Evolutionary conservation across 2,113 vertebrate genomes (phyloP), one percentile per base, ranked within the genome.

Genomic region (Silurus asotus): DNA sequence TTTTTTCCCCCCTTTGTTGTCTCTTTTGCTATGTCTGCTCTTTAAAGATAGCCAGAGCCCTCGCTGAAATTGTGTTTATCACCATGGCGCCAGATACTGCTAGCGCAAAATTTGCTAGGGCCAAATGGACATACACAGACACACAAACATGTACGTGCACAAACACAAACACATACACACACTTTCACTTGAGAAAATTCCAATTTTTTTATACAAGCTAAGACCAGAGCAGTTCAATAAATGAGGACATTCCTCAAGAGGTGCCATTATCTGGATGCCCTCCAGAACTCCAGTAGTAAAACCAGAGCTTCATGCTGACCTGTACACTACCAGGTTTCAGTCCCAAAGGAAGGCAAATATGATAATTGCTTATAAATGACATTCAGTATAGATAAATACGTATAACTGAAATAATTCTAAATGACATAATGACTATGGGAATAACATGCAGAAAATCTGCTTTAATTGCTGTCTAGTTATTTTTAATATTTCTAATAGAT

Each of bases 1-100:
- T 90, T 89, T 91, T 92, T 90, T 86, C 70, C 87, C 87, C 81
- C 8, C 81, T 91, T 87, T 90, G 62, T 82, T 77, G 86, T 65
- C 80, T 89, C 70, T 83, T 53, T 86, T 55, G 80, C 77, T 48
- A 72, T 45, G 78, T 53, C 81, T 88, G 88, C 59, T 86, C 75
- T 84, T 89, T 89, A 88, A 88, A 90, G 89, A 91, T 90, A 89
- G 86, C 89, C 87, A 75, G 84, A 83, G 72, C 69, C 51, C 79
- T 88, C 15, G 20, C 75, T 69, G 62, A 82, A 89, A 84, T 65
- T 51, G 15, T 84, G 87, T 90, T 90, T 89, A 90, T 89, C 84
- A 85, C 56, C 55, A 64, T 67, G 37, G 79, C 9, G 79, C 59
- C 82, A 83, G 82, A 86, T 76, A 83, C 58, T 56, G 28, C 65